Evolutionary conservation across 2,888 invertebrate genomes (phyloP).

Genomic region (Ariolimax columbianus): DNA sequence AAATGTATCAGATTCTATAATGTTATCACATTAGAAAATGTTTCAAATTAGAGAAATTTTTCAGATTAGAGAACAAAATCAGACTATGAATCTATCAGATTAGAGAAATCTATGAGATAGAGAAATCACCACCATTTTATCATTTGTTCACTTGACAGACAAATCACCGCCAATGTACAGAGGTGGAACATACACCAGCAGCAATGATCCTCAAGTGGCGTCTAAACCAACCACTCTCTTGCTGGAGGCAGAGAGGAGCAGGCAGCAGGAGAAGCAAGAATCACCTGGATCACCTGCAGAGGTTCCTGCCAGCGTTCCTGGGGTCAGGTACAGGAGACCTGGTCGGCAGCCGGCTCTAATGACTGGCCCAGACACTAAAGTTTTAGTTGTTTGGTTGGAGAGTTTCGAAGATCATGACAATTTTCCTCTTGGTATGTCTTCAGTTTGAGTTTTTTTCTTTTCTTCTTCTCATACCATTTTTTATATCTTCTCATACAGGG

Average conservation of each 20-base stretch:
- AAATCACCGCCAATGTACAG: conserved; percentile 59
- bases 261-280: conserved; percentile 56
- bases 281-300: conserved; percentile 69
- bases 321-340: conserved; percentile 57
- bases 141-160: conserved; percentile 52
- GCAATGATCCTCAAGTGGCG: conserved; percentile 15
- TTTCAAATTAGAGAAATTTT: no score
- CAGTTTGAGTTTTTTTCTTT: neutral
- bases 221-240: conserved; percentile 73
- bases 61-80: no score
- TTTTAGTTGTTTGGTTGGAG: conserved; percentile 95
- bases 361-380: conserved; percentile 76
- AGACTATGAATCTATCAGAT: no score
- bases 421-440: conserved; percentile 88
- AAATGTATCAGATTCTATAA: no score
- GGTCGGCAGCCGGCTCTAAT: conserved; percentile 67
- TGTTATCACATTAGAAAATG: no score
- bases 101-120: no score
- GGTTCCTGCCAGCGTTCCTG: conserved; percentile 45
- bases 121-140: no score
- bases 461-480: no score
- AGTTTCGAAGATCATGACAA: conserved; percentile 94
- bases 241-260: conserved; percentile 73
- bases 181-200: conserved; percentile 17
- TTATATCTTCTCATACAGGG: no score